These are phyloP conservation scores for Larimichthys crocea DNA, from an alignment of 2,113 vertebrate species.

Conservation along the genomic window DNA sequence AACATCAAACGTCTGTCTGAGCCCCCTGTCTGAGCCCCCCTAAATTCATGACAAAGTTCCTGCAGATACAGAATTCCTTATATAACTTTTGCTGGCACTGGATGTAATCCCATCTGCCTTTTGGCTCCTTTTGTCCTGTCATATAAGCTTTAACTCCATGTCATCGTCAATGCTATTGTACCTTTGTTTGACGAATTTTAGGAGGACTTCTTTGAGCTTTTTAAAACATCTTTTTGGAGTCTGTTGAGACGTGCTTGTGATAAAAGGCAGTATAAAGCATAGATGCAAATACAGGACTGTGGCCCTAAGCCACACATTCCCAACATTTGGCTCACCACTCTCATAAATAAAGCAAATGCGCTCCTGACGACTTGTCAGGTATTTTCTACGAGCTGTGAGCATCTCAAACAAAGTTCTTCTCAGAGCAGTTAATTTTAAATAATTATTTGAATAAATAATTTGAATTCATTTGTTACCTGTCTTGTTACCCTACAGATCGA, in stretches of 20 bases:
- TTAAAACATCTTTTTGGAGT: background rate
- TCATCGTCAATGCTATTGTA: background rate
- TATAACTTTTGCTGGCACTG: background rate
- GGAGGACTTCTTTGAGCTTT: too few relatives aligned
- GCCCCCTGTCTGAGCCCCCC: background rate
- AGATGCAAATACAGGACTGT: background rate
- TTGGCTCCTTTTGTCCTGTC: background rate
- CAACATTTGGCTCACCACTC: background rate
- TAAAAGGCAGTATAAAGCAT: background rate
- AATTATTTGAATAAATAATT: background rate
- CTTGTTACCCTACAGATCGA: background rate
- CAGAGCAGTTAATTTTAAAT: background rate
- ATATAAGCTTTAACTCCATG: background rate
- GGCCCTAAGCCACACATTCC: background rate
- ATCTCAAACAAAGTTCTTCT: background rate
- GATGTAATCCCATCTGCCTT: background rate
- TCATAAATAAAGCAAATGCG: background rate
- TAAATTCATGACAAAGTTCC: background rate
- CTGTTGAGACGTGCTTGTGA: background rate
- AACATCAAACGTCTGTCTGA: conserved; percentile 5
- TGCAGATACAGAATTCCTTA: background rate
- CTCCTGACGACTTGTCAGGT: background rate
- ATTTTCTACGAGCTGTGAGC: background rate
- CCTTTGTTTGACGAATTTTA: background rate
- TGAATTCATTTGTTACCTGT: background rate